Base-by-base conservation (phyloP, 2,888 invertebrate genomes). In the Stenchaetothrips biformis region DNA sequence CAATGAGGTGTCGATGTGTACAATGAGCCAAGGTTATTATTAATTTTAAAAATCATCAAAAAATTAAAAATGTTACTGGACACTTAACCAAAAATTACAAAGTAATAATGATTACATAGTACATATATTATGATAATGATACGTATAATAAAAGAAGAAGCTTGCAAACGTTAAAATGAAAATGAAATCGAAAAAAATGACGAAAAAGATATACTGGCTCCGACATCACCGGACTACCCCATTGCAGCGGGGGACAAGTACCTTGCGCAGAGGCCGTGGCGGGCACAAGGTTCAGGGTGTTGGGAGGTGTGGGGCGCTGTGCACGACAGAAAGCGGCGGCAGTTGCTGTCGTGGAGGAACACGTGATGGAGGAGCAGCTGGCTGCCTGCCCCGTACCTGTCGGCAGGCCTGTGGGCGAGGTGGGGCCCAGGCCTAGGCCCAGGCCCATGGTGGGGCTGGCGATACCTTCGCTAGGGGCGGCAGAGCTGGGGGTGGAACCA, bases 221-320 rank as follows among this genome's bases (percentile, higher is more conserved):
- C 37, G 37, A 37, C 37, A 37, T 37, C 37, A 37, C 37, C 37
- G 37, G 37, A 37, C 37, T 37, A 37, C 37, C 37, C 37, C 37
- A 37, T 37, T 8, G 67, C 21, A 25, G 67, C 21, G 25, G 25
- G 21, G 67, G 25, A 25, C 67, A 74, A 59, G 67, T 74, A 74
- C 67, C 67, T 74, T 74, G 67, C 11, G 67, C 67, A 11, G 59
- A 6, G 59, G 83, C 81, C 48, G 83, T 83, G n/a, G 83, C 82
- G 82, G 89, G 90, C 85, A 91, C 90, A 84, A 95, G 90, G 87
- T 93, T 95, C 82, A 95, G 87, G 62, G 95, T 95, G 86, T 94
- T 95, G 79, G 95, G 95, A 84, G 95, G 93, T 83, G 94, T 94
- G 1, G 95, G 95, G 85, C 94, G 88, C 47, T 92, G 92, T 79